Percentiles rank a stretch among this genome's conserved stretches.
phyloP scores from a whole-genome alignment of 2,888 invertebrate species.

The Heliconius ethilla region DNA sequence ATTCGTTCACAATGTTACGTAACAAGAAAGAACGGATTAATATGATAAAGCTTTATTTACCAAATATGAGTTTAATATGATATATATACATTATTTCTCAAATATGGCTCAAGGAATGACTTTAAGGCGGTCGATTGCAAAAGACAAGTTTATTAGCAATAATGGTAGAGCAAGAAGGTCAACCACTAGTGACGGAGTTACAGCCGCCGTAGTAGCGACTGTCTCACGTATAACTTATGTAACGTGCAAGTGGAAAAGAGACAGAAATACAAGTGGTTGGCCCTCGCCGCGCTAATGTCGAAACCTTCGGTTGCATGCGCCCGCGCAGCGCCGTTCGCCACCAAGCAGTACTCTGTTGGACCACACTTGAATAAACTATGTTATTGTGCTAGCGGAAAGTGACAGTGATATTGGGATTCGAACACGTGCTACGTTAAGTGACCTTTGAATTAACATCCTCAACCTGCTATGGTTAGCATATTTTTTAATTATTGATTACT shows the following conservation, averaged over 20 bases:
- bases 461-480: conserved; percentile 52
- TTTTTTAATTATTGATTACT: too few species aligned
- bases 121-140: conserved; percentile 67
- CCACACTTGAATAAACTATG: conserved; percentile 56
- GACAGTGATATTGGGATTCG: conserved; percentile 66
- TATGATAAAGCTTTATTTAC: not conserved
- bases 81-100: conserved; percentile 31
- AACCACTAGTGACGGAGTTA: conserved; percentile 63
- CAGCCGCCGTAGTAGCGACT: conserved; percentile 52
- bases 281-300: conserved; percentile 69
- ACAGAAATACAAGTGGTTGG: conserved; percentile 52
- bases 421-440: conserved; percentile 55
- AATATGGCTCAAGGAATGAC: conserved; percentile 66
- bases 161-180: conserved; percentile 75
- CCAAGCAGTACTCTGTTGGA: conserved; percentile 60
- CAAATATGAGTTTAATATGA: not conserved
- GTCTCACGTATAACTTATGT: conserved; percentile 51
- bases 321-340: conserved; percentile 56
- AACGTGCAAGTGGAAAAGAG: conserved; percentile 59
- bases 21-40: not conserved
- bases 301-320: conserved; percentile 73
- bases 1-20: not conserved
- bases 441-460: conserved; percentile 51
- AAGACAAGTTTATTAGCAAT: conserved; percentile 74
- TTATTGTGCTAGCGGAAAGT: conserved; percentile 64